Conservation (phyloP, 2,797 vertebrate genomes). For the Fistularia commersonii region DNA sequence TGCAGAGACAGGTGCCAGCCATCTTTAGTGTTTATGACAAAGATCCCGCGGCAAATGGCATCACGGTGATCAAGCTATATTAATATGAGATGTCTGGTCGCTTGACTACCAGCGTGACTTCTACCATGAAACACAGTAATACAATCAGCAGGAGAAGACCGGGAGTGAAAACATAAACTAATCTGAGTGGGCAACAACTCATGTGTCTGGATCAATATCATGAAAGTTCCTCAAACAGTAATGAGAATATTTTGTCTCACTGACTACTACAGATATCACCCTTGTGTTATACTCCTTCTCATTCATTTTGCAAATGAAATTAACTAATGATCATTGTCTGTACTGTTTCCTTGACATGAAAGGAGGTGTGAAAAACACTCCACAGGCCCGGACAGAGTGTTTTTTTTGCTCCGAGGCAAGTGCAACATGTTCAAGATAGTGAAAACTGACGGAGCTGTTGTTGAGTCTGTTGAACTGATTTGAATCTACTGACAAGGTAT, state of each 20-base stretch:
- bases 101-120: constrained; percentile 48
- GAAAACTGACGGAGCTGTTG: constrained; percentile 41
- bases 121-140: constrained; percentile 54
- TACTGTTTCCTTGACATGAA: constrained; percentile 30
- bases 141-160: constrained; percentile 61
- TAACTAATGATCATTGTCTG: constrained; percentile 26
- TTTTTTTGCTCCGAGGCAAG: constrained; percentile 39
- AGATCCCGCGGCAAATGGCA: constrained; percentile 65
- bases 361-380: constrained; percentile 32
- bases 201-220: constrained; percentile 21
- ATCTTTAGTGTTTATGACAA: constrained; percentile 72
- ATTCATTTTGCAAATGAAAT: constrained; percentile 11
- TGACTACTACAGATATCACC: not conserved
- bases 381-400: constrained; percentile 55
- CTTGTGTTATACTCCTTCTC: not conserved
- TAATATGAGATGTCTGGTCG: constrained; percentile 61
- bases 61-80: constrained; percentile 62
- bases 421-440: constrained; percentile 35
- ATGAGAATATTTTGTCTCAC: constrained; percentile 11
- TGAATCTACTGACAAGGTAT: constrained; percentile 29
- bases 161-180: constrained; percentile 52
- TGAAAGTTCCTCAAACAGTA: constrained; percentile 24
- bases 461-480: constrained; percentile 35
- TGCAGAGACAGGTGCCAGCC: constrained; percentile 74
- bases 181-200: constrained; percentile 34